Evolutionary conservation across 2,113 vertebrate genomes (phyloP).

Genomic region (Bufo gargarizans): DNA sequence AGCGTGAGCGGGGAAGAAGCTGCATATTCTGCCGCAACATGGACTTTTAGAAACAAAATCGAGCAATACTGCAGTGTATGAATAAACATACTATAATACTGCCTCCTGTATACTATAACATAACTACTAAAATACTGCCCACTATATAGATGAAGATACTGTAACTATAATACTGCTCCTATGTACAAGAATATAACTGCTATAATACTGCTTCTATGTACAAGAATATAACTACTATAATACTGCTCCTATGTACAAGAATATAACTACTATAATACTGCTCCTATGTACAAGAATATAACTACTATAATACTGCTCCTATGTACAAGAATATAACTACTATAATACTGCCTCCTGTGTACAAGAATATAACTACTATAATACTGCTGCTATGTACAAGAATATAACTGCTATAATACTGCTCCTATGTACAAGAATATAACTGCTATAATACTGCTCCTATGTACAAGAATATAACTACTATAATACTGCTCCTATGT

Average conservation of each 20-base stretch:
- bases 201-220: background rate
- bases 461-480: too few relatives aligned
- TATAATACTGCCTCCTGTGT: background rate
- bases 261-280: conserved; percentile 2
- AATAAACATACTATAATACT: too few relatives aligned
- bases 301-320: background rate
- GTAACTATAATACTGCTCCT: too few relatives aligned
- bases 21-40: too few relatives aligned
- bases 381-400: background rate
- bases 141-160: too few relatives aligned
- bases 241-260: background rate
- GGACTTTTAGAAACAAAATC: too few relatives aligned
- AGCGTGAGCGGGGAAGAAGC: too few relatives aligned
- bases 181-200: too few relatives aligned
- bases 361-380: background rate
- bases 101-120: too few relatives aligned
- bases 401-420: background rate
- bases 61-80: too few relatives aligned
- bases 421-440: background rate
- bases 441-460: too few relatives aligned
- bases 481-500: too few relatives aligned
- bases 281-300: background rate
- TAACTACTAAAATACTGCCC: background rate
- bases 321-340: conserved; percentile 2
- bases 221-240: conserved; percentile 1